Evolutionary conservation across 2,888 invertebrate species (phyloP).

Genomic region (Phortica okadai): DNA sequence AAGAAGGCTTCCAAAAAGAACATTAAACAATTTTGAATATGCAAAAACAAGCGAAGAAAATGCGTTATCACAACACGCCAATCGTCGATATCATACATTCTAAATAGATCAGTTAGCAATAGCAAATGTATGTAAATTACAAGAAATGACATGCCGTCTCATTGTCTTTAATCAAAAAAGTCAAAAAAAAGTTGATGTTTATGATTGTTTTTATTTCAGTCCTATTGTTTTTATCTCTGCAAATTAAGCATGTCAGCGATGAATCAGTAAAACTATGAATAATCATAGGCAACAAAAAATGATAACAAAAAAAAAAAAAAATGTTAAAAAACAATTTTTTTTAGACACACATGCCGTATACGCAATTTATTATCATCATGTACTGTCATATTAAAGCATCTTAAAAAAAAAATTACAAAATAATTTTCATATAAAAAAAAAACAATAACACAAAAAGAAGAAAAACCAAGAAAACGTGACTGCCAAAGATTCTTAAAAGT

Average conservation of each 20-base stretch:
- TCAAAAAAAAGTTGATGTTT: background rate
- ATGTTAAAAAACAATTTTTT: too few species aligned
- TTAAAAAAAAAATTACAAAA: too few species aligned
- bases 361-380: too few species aligned
- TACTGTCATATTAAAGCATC: too few species aligned
- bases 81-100: background rate
- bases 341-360: too few species aligned
- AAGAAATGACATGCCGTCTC: background rate
- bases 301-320: too few species aligned
- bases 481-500: too few species aligned
- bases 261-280: slow-evolving; percentile 4
- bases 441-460: too few species aligned
- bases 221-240: background rate
- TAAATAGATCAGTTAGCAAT: slow-evolving; percentile 1
- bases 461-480: too few species aligned
- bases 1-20: background rate
- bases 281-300: background rate
- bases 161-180: background rate
- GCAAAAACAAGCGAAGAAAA: background rate
- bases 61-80: background rate
- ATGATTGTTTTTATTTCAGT: slow-evolving; percentile 10
- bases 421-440: too few species aligned
- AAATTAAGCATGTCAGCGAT: slow-evolving; percentile 39
- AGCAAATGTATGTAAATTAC: slow-evolving; percentile 10
- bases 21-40: slow-evolving; percentile 11